Evolutionary conservation across 2,888 invertebrate genomes (phyloP).

Genomic region (Drosophila niveifrons): DNA sequence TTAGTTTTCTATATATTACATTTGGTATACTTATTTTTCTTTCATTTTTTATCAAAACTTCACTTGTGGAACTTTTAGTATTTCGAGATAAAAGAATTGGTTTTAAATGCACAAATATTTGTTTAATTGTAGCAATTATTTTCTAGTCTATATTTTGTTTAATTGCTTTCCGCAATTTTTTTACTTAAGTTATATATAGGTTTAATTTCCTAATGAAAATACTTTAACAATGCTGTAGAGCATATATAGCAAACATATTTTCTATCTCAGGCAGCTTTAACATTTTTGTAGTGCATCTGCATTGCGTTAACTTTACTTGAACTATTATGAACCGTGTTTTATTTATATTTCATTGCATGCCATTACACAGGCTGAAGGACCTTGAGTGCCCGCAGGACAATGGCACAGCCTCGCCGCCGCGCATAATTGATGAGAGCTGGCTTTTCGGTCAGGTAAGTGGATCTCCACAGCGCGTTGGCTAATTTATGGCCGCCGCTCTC

Average conservation of each 20-base stretch:
- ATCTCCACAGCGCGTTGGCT: conserved; percentile 42
- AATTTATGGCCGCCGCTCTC: conserved; percentile 43
- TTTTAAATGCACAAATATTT: neutral
- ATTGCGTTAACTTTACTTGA: neutral
- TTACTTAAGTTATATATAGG: too few relatives aligned
- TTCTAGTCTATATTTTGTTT: too few relatives aligned
- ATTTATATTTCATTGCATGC: conserved; percentile 62
- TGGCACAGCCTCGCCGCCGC: conserved; percentile 63
- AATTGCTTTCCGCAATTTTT: too few relatives aligned
- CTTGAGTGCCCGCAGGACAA: conserved; percentile 63
- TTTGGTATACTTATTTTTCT: too few relatives aligned
- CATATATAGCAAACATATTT: neutral
- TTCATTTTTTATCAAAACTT: too few relatives aligned
- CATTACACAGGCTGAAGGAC: conserved; percentile 68
- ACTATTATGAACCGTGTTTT: conserved; percentile 29
- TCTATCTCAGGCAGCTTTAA: neutral
- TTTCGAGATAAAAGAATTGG: too few relatives aligned
- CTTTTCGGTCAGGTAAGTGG: conserved; percentile 84
- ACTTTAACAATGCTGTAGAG: too few relatives aligned
- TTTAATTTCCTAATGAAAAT: too few relatives aligned
- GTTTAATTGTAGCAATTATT: too few relatives aligned
- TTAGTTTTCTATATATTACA: fast-evolving
- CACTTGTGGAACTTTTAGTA: too few relatives aligned
- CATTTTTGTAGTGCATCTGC: neutral
- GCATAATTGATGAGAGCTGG: conserved; percentile 85